Percentiles rank a stretch among this genome's conserved stretches.
phyloP scores from a whole-genome alignment of 1,140 invertebrate genomes.

The Ylistrum balloti region DNA sequence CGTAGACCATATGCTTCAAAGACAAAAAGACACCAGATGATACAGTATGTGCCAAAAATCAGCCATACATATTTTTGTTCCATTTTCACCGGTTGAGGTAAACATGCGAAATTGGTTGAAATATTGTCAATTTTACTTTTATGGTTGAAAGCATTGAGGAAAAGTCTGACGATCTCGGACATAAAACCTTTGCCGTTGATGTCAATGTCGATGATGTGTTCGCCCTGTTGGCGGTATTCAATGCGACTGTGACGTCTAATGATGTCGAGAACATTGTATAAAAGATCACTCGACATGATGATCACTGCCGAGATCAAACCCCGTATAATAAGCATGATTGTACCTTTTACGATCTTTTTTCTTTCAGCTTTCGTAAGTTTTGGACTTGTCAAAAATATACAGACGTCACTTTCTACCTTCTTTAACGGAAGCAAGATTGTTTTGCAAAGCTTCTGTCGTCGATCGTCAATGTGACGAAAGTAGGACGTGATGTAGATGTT shows the following conservation, averaged over 20 bases:
- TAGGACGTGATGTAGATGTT: conserved; percentile 81
- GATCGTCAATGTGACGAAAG: conserved; percentile 79
- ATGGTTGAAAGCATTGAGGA: conserved; percentile 71
- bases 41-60: conserved; percentile 62
- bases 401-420: conserved; percentile 68
- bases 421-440: conserved; percentile 75
- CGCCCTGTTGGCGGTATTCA: conserved; percentile 74
- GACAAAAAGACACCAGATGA: conserved; percentile 68
- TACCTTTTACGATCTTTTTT: conserved; percentile 70
- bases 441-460: conserved; percentile 71
- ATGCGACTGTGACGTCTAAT: conserved; percentile 73
- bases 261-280: conserved; percentile 71
- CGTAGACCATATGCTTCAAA: conserved; percentile 73
- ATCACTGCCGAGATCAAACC: conserved; percentile 67
- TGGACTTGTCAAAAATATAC: conserved; percentile 63
- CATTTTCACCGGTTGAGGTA: conserved; percentile 62
- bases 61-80: conserved; percentile 53
- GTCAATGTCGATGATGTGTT: conserved; percentile 66
- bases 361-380: conserved; percentile 70
- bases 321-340: conserved; percentile 67
- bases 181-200: conserved; percentile 75
- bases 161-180: conserved; percentile 69
- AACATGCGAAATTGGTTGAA: conserved; percentile 72
- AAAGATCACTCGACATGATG: conserved; percentile 70
- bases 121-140: conserved; percentile 68